Base-by-base conservation (phyloP, 2,888 invertebrate genomes). In the Trimorus sp. region DNA sequence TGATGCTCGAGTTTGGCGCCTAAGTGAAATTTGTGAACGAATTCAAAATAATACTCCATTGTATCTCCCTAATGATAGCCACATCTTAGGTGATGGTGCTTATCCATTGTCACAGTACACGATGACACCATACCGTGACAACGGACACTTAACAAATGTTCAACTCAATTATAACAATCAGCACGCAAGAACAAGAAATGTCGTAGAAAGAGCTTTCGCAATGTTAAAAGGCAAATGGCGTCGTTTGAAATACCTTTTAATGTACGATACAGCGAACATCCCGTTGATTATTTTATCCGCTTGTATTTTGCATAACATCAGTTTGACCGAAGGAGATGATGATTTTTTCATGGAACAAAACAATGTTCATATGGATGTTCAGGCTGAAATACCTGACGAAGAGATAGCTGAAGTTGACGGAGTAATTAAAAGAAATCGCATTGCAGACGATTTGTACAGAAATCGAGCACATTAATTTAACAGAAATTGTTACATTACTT, bases 1-100 rank as follows among this genome's bases (percentile, higher is more conserved):
- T 51, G 81, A 81, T 63, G 73, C 81, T 7, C 53, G 68, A 14
- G 69, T 81, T 5, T 77, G 80, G 80, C 14, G 49, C 0, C 16
- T 70, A 12, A 76, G 80, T 36, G 66, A 58, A n/a, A 58, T 58
- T n/a, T 14, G 16, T 54, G 40, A 65, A 9, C 15, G 45, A 51
- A 42, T 53, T 36, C 16, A 56, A 51, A 54, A 42, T 12, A 36
- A 69, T 0, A 12, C n/a, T 12, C 38, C 56, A 3, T 14, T 16
- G 0, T 77, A 77, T 49, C 16, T 75, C 37, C 60, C 65, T 2
- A 15, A 65, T 16, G 26, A 58, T 40, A 45, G 16, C 3, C 74
- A 74, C 40, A 36, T 74, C 11, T 49, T 74, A 37, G 74, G 58
- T 9, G 74, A 74, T 36, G 56, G 51, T 14, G 51, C 51, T 51